Percentiles rank a stretch among this genome's conserved stretches.
Conservation (phyloP, 2,888 invertebrate species). For the Nyleta sp. region DNA sequence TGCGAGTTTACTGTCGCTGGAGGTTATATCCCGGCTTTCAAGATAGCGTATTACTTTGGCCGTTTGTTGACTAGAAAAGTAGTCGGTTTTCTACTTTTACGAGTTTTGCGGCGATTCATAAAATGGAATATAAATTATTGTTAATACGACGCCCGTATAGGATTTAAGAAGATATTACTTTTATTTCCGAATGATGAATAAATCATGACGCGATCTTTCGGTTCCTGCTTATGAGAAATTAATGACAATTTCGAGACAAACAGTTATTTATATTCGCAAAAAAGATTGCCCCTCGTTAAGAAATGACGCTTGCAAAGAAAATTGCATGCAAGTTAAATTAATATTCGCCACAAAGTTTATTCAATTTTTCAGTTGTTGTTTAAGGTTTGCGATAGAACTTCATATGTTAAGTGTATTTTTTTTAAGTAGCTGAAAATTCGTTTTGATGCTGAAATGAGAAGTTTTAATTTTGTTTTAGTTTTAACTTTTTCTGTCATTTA, state of each 20-base stretch:
- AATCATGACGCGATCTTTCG: slow-evolving; percentile 3
- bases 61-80: slow-evolving; percentile 51
- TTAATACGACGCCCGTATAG: slow-evolving; percentile 14
- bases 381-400: too few relatives aligned
- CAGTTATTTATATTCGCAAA: too few relatives aligned
- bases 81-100: slow-evolving; percentile 31
- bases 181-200: slow-evolving; percentile 24
- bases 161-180: slow-evolving; percentile 26
- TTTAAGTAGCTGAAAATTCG: too few relatives aligned
- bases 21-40: slow-evolving; percentile 43
- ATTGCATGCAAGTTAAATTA: too few relatives aligned
- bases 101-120: slow-evolving; percentile 32
- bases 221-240: not conserved
- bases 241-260: not conserved
- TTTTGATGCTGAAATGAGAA: too few relatives aligned
- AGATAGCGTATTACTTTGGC: slow-evolving; percentile 33
- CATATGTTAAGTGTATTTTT: too few relatives aligned
- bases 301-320: too few relatives aligned
- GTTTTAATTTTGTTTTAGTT: too few relatives aligned
- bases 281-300: too few relatives aligned
- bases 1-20: slow-evolving; percentile 45
- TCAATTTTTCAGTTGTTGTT: too few relatives aligned
- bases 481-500: too few relatives aligned
- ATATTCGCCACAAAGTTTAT: too few relatives aligned
- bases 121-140: slow-evolving; percentile 39